phyloP scores from a whole-genome alignment of 2,888 invertebrate species.

The Drosophila neonasuta region DNA sequence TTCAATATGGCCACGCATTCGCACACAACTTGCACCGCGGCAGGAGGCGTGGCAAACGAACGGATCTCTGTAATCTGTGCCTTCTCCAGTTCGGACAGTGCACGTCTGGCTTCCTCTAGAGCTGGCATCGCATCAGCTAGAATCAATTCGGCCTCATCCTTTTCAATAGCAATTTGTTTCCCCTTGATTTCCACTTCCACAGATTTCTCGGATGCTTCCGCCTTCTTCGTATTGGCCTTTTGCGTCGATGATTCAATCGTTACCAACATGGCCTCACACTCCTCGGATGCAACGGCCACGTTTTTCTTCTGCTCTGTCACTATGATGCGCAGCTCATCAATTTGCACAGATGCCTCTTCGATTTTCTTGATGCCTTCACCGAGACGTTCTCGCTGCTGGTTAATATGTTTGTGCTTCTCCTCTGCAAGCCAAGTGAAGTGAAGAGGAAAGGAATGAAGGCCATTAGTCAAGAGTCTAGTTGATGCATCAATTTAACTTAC shows the following conservation, averaged over 20 bases:
- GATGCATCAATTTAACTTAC: conserved; percentile 84
- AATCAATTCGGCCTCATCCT: conserved; percentile 91
- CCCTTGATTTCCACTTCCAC: conserved; percentile 92
- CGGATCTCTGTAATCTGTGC: conserved; percentile 95
- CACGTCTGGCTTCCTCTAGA: conserved; percentile 90
- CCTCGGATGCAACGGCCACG: conserved; percentile 90
- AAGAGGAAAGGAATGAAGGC: background rate
- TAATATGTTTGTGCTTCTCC: conserved; percentile 79
- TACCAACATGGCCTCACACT: conserved; percentile 89
- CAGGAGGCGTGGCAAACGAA: conserved; percentile 95
- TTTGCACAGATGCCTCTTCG: conserved; percentile 91
- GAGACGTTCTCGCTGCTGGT: conserved; percentile 79
- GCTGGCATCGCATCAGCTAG: conserved; percentile 92
- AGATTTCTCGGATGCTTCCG: conserved; percentile 90
- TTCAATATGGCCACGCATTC: conserved; percentile 94
- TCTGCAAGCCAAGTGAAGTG: conserved; percentile 51
- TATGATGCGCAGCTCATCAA: conserved; percentile 90
- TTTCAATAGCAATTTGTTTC: conserved; percentile 90
- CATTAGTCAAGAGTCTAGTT: background rate
- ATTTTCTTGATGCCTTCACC: conserved; percentile 84
- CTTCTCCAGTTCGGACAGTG: conserved; percentile 92
- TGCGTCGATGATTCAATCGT: conserved; percentile 89
- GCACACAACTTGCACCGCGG: conserved; percentile 93
- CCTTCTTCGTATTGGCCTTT: conserved; percentile 89
- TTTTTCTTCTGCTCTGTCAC: conserved; percentile 92